Evolutionary conservation across 2,888 invertebrate species (phyloP), one percentile per base, ranked within the genome.

Genomic region (Aethes cnicana): DNA sequence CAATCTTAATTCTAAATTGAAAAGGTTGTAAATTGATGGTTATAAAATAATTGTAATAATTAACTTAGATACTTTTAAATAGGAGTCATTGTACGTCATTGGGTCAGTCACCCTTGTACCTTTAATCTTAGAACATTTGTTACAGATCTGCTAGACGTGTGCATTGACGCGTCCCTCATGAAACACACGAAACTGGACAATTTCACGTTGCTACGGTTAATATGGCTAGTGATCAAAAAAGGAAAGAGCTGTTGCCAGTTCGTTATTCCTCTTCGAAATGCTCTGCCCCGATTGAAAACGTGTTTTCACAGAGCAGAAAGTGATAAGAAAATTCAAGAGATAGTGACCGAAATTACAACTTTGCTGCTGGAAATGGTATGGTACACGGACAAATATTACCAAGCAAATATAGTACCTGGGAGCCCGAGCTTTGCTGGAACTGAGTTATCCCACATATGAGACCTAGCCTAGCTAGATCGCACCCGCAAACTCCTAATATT

Each of bases 291-390:
- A 46, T 54, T 89, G 26, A 77, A 75, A 39, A 72, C 66, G 55
- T 79, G 72, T 63, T 81, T 84, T 46, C 55, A 61, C 11, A 75
- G 66, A 61, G 62, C 77, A 14, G 61, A 70, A 12, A 60, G 62
- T 58, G 82, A 88, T 39, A 87, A 82, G 50, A 89, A 84, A 72
- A 67, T 78, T 9, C 82, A 85, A 64, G 88, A 88, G 66, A 72
- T 82, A 37, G 61, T 81, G 1, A 68, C 81, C 28, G 82, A 88
- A 59, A 83, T 88, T 28, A 71, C 76, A 12, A 73, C 70, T 43
- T 56, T 77, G 35, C 55, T 84, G 2, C 54, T 89, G 16, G 77
- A 87, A 69, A 72, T 67, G 68, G 90, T 90, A 77, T 66, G 63
- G 63, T 49, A 5, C 39, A 42, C 37, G 7, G 6, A 32, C 1